Base-by-base conservation (phyloP, 2,888 invertebrate genomes). In the Oxycera nigricornis region DNA sequence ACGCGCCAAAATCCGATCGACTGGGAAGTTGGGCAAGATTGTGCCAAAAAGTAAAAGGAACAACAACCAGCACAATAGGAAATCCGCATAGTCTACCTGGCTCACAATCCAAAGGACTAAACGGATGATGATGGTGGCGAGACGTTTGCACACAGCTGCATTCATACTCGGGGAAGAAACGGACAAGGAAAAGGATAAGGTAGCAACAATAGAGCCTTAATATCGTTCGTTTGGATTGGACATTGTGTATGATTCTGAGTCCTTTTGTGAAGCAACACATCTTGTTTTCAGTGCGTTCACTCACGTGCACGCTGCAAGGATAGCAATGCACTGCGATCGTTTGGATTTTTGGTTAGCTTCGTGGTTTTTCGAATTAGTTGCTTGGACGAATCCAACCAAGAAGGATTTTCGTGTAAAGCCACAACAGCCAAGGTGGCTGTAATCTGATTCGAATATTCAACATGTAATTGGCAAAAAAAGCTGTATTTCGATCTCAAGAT, bases 161-260 rank as follows among this genome's bases (percentile, higher is more conserved):
- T 52, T 46, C 70, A 59, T 20, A 26, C 6, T 26, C n/a, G 52
- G 35, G 41, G 17, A 39, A 7, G 9, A 55, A 55, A 20, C 41
- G 30, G 35, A 61, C 11, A 28, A n/a, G 28, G 26, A 41, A 65
- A 57, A 65, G 73, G 55, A 73, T 57, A 73, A 73, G 62, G 61
- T 50, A 55, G 57, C 73, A 73, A 57, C 59, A 57, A 75, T 73
- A 57, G 65, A 39, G 7, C 39, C 73, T 52, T 73, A 75, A 75
- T 72, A 75, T 75, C 73, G 61, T 73, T 73, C 75, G 75, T 72
- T 65, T 75, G 28, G 55, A 75, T 74, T 72, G 70, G 70, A 65
- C 57, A 74, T 72, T 75, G 75, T 75, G 75, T 57, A 73, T 67
- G 72, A 35, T 61, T 62, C 46, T 39, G 30, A 55, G 72, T 74